Base-by-base conservation (phyloP, 2,113 vertebrate species). In the Oriolus oriolus region DNA sequence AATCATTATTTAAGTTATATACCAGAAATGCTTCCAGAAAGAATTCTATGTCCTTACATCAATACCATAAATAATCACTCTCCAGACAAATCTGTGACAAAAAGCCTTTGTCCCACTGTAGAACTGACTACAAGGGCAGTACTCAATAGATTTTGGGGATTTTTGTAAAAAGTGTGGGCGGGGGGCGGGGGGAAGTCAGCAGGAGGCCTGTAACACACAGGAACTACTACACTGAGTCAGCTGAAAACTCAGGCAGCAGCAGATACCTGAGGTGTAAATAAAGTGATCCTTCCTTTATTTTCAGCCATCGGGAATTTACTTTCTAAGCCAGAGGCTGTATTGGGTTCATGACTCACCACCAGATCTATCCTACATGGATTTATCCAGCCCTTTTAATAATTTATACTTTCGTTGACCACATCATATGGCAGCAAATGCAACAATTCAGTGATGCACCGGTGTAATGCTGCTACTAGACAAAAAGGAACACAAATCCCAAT, bases 131-230 rank as follows among this genome's bases (percentile, higher is more conserved):
- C 24, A 42, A 64, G 23, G 23, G 12, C 28, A 61, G 7, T 3
- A 33, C n/a, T 42, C 26, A 45, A 56, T 6, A 45, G 28, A 50
- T 18, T 59, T 76, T n/a, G 16, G 60, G 23, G 9, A 45, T 70
- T 16, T 18, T 22, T 59, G 24, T 11, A 65, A n/a, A 31, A 65
- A 22, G 2, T 6, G 6, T 6, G 5, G 6, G 12, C 2, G 7
- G 4, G 6, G 3, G 6, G 4, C 5, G 3, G 6, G 1, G 0
- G 16, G 16, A 41, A 3, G 1, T 23, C 86, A 86, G 13, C 24
- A 77, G 42, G 24, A 69, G 20, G 20, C 20, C 9, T 0, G 0
- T 52, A 77, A 57, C 3, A 24, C 13, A 41, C 11, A 35, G 33
- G 23, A 89, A n/a, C 37, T 56, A 42, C 37, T 37, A 37, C 30